Conservation (phyloP, 2,113 vertebrate genomes). For the Muntiacus muntjak region DNA sequence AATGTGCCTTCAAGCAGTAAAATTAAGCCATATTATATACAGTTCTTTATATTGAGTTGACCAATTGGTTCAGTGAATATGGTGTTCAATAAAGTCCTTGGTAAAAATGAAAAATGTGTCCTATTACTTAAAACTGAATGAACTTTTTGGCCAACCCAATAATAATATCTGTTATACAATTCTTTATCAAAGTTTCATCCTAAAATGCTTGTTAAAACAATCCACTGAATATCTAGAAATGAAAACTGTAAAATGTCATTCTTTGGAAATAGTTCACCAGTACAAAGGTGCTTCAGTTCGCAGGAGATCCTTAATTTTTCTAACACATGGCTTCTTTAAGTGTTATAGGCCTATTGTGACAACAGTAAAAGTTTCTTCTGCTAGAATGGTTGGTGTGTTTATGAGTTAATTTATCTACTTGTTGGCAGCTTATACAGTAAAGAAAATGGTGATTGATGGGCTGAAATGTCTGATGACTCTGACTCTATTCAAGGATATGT, state of each 20-base stretch:
- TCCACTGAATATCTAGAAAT: neutral
- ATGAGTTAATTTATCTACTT: constrained; percentile 48
- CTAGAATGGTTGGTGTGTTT: constrained; percentile 28
- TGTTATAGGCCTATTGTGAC: constrained; percentile 23
- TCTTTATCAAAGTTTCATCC: neutral
- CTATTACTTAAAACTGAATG: neutral
- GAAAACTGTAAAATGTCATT: neutral
- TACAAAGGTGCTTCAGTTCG: neutral
- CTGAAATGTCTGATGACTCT: neutral
- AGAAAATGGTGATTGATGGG: constrained; percentile 40
- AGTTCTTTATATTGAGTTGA: neutral
- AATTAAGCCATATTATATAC: neutral
- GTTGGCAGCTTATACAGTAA: constrained; percentile 49
- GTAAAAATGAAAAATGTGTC: neutral
- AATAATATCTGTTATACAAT: neutral
- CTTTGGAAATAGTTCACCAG: neutral
- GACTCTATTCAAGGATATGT: neutral
- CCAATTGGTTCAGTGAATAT: neutral
- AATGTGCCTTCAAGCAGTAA: neutral
- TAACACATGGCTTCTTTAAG: constrained; percentile 36
- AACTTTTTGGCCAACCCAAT: neutral
- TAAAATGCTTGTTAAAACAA: constrained; percentile 7
- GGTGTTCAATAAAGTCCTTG: neutral
- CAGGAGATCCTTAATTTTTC: constrained; percentile 37
- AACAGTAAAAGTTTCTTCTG: constrained; percentile 29